These are phyloP conservation scores for Drosophila funebris DNA, from an alignment of 1,140 invertebrate species.

Conservation along the genomic window DNA sequence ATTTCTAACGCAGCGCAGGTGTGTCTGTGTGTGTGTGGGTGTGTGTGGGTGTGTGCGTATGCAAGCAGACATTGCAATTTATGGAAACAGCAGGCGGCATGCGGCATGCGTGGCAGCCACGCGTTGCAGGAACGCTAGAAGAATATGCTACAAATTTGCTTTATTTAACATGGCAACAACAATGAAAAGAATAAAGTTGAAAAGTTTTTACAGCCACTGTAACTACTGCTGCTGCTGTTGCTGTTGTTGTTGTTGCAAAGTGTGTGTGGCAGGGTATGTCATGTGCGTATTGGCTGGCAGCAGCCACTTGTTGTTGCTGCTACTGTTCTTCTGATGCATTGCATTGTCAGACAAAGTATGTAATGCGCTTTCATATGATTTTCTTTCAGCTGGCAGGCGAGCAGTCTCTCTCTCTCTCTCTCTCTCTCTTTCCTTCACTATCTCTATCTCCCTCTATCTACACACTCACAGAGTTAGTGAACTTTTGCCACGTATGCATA, in stretches of 20 bases:
- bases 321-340: constrained; percentile 26
- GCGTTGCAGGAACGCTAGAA: constrained; percentile 45
- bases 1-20: constrained; percentile 72
- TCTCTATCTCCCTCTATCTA: background rate
- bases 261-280: constrained; percentile 30
- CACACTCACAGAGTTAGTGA: constrained; percentile 20
- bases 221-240: no score
- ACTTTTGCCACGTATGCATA: constrained; percentile 49
- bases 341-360: constrained; percentile 59
- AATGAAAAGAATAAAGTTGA: constrained; percentile 60
- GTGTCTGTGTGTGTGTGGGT: background rate
- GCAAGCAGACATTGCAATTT: constrained; percentile 79
- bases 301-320: background rate
- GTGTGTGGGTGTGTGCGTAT: constrained; percentile 20
- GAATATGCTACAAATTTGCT: constrained; percentile 80
- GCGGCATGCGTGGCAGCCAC: no score
- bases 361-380: constrained; percentile 71
- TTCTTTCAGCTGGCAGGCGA: constrained; percentile 28
- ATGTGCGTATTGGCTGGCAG: constrained; percentile 22
- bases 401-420: background rate
- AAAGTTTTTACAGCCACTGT: constrained; percentile 49
- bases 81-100: constrained; percentile 57
- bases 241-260: background rate
- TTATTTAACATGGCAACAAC: constrained; percentile 68
- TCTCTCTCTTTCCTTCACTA: background rate